Evolutionary conservation across 2,113 vertebrate species (phyloP).

Genomic region (Vulpes lagopus): DNA sequence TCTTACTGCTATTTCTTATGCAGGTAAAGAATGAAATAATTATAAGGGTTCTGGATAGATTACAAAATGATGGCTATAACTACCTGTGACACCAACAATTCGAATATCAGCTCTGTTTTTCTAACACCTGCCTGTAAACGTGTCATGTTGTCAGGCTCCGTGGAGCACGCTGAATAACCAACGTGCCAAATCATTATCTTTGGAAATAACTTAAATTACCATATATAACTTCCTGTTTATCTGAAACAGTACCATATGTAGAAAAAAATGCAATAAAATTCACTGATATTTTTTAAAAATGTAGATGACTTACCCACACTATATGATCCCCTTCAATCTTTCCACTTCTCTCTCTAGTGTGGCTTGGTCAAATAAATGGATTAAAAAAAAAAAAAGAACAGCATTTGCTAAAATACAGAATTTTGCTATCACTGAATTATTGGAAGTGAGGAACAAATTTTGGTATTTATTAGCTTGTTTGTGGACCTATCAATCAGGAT

Average conservation of each 20-base stretch:
- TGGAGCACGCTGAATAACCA: background rate
- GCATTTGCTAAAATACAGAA: background rate
- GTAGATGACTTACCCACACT: background rate
- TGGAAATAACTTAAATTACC: slow-evolving; percentile 58
- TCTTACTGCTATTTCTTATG: background rate
- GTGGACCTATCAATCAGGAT: background rate
- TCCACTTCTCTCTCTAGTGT: background rate
- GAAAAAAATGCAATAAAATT: background rate
- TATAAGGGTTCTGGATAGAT: slow-evolving; percentile 38
- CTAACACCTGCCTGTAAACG: slow-evolving; percentile 70
- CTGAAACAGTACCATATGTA: background rate
- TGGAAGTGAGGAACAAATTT: background rate
- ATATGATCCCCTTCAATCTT: background rate
- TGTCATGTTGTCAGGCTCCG: background rate
- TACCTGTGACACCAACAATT: background rate
- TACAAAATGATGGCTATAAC: background rate
- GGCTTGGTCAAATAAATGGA: background rate
- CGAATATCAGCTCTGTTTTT: background rate
- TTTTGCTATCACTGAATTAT: background rate
- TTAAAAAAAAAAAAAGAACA: background rate
- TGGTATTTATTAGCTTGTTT: background rate
- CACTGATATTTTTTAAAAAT: background rate
- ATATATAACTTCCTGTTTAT: slow-evolving; percentile 38
- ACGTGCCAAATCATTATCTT: slow-evolving; percentile 20
- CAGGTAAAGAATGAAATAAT: background rate